A percentile compares a stretch with the other conserved stretches of the same genome.
phyloP scores from a whole-genome alignment of 2,888 invertebrate genomes.

The Mesorhabditis belari region DNA sequence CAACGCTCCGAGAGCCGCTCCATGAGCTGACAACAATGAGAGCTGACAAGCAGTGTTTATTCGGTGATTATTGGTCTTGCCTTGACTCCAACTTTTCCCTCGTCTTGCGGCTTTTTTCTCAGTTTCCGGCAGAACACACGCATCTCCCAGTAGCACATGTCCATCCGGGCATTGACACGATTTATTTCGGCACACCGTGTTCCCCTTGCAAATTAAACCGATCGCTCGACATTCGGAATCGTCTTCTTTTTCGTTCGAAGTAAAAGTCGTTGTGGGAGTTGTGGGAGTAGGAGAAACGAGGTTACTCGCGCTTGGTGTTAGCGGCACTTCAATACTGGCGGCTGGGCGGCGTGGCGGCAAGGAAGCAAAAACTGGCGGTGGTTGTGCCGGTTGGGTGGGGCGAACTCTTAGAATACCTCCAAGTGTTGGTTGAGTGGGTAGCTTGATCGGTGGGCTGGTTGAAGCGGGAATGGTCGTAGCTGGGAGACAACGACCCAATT shows the following conservation, averaged over 20 bases:
- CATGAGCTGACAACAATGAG: neutral
- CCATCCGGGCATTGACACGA: slow-evolving; percentile 47
- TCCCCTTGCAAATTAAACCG: slow-evolving; percentile 29
- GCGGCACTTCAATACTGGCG: slow-evolving; percentile 23
- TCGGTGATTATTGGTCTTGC: slow-evolving; percentile 15
- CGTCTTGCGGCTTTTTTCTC: slow-evolving; percentile 8
- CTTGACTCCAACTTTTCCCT: neutral
- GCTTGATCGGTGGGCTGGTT: too few relatives aligned
- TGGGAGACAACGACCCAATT: slow-evolving; percentile 31
- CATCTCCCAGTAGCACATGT: slow-evolving; percentile 39
- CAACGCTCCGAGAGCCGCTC: too few relatives aligned
- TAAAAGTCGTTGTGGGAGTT: slow-evolving; percentile 4
- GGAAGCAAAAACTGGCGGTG: slow-evolving; percentile 2
- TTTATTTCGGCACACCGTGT: slow-evolving; percentile 42
- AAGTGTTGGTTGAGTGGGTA: slow-evolving; percentile 3
- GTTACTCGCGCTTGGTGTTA: slow-evolving; percentile 13
- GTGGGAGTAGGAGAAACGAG: slow-evolving; percentile 1
- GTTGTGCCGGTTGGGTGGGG: slow-evolving; percentile 5
- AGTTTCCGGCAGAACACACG: slow-evolving; percentile 41
- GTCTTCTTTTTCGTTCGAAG: neutral
- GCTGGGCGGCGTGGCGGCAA: slow-evolving; percentile 3
- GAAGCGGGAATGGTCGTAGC: slow-evolving; percentile 9
- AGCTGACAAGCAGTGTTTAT: slow-evolving; percentile 31
- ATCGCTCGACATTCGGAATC: slow-evolving; percentile 5
- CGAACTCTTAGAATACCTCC: slow-evolving; percentile 13